A percentile compares a stretch with the other conserved stretches of the same genome.
These are phyloP conservation scores for Colossoma macropomum DNA, from an alignment of 2,113 vertebrate species.

Conservation along the genomic window DNA sequence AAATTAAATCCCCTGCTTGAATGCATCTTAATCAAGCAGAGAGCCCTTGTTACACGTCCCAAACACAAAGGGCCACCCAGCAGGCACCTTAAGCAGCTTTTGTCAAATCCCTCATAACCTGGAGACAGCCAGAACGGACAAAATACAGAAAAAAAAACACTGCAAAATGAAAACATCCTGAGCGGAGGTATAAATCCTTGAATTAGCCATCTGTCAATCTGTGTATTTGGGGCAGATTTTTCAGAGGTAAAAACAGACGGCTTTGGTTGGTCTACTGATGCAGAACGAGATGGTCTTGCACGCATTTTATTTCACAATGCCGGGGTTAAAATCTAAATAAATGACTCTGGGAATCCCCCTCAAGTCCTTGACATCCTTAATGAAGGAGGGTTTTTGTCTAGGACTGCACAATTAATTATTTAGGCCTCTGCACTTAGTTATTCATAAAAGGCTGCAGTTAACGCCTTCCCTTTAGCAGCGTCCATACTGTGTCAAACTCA, in stretches of 20 bases:
- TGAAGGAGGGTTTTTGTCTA: background rate
- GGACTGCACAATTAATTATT: background rate
- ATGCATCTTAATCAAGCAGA: constrained; percentile 42
- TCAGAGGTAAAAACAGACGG: background rate
- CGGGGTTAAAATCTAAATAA: background rate
- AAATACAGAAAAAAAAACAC: background rate
- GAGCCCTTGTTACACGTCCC: constrained; percentile 28
- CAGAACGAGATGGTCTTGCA: background rate
- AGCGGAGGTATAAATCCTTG: background rate
- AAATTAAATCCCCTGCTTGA: constrained; percentile 49
- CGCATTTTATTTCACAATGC: background rate
- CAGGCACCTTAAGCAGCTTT: constrained; percentile 32
- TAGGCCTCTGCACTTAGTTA: background rate
- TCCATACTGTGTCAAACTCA: background rate
- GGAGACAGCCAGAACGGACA: background rate
- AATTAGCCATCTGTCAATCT: constrained; percentile 16
- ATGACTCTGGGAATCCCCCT: background rate
- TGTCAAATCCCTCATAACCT: background rate
- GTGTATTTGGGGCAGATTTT: background rate
- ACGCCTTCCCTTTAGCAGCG: background rate
- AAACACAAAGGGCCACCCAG: constrained; percentile 35
- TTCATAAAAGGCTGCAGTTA: background rate
- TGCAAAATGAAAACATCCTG: background rate
- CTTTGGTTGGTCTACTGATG: background rate
- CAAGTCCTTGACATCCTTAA: background rate